These are phyloP conservation scores for Melitaea athalia DNA, from an alignment of 2,888 invertebrate species.

Conservation along the genomic window DNA sequence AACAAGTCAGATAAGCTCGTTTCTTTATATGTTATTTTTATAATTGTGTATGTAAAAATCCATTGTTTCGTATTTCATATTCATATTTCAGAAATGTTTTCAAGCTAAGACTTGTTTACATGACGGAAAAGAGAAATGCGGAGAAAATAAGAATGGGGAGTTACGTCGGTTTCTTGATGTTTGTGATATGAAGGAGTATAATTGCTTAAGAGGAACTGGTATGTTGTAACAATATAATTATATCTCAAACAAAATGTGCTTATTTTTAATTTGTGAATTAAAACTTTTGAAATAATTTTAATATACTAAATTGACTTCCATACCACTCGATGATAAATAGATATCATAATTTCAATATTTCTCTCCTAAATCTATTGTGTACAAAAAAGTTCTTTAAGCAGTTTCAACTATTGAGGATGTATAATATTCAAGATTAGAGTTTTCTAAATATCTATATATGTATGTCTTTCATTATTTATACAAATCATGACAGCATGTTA, in stretches of 20 bases:
- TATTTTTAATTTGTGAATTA: background rate
- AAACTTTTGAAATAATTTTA: background rate
- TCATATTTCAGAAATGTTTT: conserved; percentile 56
- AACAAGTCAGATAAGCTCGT: no score
- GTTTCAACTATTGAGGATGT: no score
- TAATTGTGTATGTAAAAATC: background rate
- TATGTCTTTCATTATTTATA: no score
- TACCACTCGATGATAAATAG: no score
- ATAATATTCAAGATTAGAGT: no score
- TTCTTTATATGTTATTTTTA: no score
- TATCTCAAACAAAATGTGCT: no score
- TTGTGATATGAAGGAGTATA: conserved; percentile 69
- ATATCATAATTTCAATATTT: no score
- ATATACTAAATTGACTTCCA: background rate
- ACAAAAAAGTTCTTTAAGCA: no score
- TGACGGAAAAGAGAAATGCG: conserved; percentile 57
- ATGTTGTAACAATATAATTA: conserved; percentile 32
- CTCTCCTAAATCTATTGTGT: no score
- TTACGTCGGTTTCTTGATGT: conserved; percentile 61
- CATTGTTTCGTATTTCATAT: background rate
- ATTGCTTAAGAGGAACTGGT: conserved; percentile 61
- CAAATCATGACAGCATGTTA: no score
- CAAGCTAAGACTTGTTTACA: conserved; percentile 66
- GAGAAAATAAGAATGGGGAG: conserved; percentile 45
- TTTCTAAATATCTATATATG: no score